phyloP scores from a whole-genome alignment of 2,888 invertebrate genomes.

The Conops quadrifasciatus region DNA sequence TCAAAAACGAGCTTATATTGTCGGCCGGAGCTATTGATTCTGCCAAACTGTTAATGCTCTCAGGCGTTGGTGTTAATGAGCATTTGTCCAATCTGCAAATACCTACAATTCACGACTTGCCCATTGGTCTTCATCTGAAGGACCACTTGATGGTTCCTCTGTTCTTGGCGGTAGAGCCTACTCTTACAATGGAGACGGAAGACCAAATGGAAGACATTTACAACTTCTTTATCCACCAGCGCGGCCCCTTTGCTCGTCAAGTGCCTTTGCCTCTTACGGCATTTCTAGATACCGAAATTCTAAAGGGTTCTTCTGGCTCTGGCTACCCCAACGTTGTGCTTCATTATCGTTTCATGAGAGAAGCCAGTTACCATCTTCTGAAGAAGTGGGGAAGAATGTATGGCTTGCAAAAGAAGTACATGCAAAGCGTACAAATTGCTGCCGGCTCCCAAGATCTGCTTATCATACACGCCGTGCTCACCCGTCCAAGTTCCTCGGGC shows the following conservation, averaged over 20 bases:
- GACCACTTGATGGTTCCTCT: conserved; percentile 73
- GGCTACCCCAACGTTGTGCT: too few relatives aligned
- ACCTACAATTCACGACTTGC: conserved; percentile 45
- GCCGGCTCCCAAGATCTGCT: neutral
- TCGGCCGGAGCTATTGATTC: conserved; percentile 52
- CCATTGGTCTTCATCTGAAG: conserved; percentile 77
- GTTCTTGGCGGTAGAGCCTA: conserved; percentile 37
- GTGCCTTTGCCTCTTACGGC: too few relatives aligned
- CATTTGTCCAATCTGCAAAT: conserved; percentile 47
- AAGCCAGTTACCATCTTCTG: conserved; percentile 40
- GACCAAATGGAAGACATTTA: too few relatives aligned
- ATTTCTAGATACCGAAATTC: too few relatives aligned
- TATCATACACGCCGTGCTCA: conserved; percentile 33
- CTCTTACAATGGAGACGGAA: too few relatives aligned
- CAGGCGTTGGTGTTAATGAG: conserved; percentile 50
- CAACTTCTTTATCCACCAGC: too few relatives aligned
- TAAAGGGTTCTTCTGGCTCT: too few relatives aligned
- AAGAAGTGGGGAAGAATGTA: conserved; percentile 64
- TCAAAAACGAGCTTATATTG: conserved; percentile 50
- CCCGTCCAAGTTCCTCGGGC: conserved; percentile 64
- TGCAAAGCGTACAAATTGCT: conserved; percentile 48
- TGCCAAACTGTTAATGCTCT: conserved; percentile 54
- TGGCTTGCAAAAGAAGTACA: conserved; percentile 66
- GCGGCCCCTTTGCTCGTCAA: too few relatives aligned
- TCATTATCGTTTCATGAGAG: too few relatives aligned